These are phyloP conservation scores for Pristionchus arcanus DNA, from an alignment of 2,888 invertebrate species.

Conservation along the genomic window DNA sequence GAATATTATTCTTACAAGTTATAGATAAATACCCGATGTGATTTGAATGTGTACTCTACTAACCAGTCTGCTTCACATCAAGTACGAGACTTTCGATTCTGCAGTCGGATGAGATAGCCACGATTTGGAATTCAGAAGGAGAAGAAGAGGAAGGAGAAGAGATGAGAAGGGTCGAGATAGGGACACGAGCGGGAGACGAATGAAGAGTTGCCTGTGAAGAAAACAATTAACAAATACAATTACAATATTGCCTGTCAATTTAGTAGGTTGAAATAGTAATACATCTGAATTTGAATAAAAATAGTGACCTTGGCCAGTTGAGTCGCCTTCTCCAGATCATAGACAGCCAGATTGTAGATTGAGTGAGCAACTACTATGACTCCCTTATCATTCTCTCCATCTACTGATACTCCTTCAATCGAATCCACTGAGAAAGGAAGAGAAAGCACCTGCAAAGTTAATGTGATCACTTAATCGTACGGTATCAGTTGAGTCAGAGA, in stretches of 20 bases:
- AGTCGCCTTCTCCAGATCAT: conserved; percentile 19
- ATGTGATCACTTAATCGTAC: background rate
- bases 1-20: background rate
- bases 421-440: conserved; percentile 21
- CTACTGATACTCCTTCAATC: conserved; percentile 27
- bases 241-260: background rate
- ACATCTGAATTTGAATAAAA: background rate
- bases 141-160: conserved; percentile 32
- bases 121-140: conserved; percentile 43
- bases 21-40: background rate
- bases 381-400: conserved; percentile 33
- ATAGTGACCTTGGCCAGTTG: conserved; percentile 29
- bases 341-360: background rate
- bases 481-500: background rate
- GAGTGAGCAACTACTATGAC: conserved; percentile 5
- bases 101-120: conserved; percentile 63
- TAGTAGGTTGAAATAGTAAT: background rate
- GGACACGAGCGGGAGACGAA: conserved; percentile 17
- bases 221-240: background rate
- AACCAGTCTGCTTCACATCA: conserved; percentile 50
- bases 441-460: background rate
- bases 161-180: conserved; percentile 20
- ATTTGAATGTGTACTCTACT: background rate
- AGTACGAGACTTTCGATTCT: conserved; percentile 67
- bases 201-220: conserved; percentile 34